Evolutionary conservation across 1,140 invertebrate genomes (phyloP), one percentile per base, ranked within the genome.

Genomic region (Antheraea mylitta): DNA sequence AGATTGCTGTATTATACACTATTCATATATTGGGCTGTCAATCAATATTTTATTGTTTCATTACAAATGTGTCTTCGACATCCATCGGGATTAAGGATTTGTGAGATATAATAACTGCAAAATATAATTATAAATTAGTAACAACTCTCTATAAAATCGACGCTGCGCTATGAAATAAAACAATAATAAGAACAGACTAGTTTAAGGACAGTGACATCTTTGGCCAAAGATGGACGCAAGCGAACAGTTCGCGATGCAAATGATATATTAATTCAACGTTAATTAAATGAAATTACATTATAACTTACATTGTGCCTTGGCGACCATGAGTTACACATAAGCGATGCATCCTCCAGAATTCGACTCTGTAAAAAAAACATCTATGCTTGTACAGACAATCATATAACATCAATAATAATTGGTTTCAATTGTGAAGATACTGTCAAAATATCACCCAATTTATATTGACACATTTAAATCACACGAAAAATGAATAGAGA

Each of bases 271-370:
- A 58, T 69, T 66, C 66, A 58, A 16, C n/a, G 48, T 60, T 53
- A 68, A 62, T 62, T 58, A 58, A n/a, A 18, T 36, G 38, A 18
- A 61, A 59, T 69, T 48, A 37, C 7, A 38, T 61, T 45, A 30
- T 38, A 67, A 96, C 96, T 96, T 94, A 97, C 96, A 92, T 97
- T 97, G 90, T 97, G 96, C 88, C 96, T 94, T 74, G 96, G 96
- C 83, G 96, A 97, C 96, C 96, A 97, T 53, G 96, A 96, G 93
- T 97, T 97, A 94, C 96, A 97, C 96, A 97, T 96, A 84, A 97
- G 95, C 77, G 96, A 96, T 70, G 96, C 96, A 93, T 97, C 96
- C 92, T 97, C 96, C 90, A 97, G 93, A 91, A 97, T 96, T 87
- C 96, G 96, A 93, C 95, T 96, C 96, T 97, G 96, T 64, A 96